Evolutionary conservation across 2,888 invertebrate species (phyloP).

Genomic region (Mesoligia furuncula): DNA sequence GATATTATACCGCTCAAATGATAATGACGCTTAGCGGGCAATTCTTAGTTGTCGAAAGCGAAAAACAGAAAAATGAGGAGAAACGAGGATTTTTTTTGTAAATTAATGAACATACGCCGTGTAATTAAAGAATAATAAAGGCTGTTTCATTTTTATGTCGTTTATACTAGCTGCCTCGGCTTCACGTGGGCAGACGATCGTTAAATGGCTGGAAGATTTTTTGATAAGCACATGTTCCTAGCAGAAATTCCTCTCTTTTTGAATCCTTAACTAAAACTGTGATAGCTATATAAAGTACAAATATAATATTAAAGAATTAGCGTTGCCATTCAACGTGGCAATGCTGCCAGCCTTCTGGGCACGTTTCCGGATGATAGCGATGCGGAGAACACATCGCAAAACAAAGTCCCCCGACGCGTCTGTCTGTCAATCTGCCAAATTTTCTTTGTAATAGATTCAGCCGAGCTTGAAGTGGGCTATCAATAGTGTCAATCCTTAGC

Average conservation of each 20-base stretch:
- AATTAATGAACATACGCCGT: neutral
- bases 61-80: neutral
- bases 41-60: neutral
- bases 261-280: too few species aligned
- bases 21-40: neutral
- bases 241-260: neutral
- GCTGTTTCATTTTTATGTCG: neutral
- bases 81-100: neutral
- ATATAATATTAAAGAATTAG: too few species aligned
- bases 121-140: slow-evolving; percentile 18
- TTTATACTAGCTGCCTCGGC: neutral
- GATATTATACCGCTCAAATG: neutral
- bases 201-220: neutral
- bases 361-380: too few species aligned
- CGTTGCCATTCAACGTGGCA: too few species aligned
- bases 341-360: too few species aligned
- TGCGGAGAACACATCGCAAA: too few species aligned
- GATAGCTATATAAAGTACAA: neutral
- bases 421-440: too few species aligned
- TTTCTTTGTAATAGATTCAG: too few species aligned
- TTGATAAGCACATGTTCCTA: neutral
- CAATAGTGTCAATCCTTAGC: too few species aligned
- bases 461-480: too few species aligned
- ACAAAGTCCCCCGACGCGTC: too few species aligned
- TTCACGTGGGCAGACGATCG: neutral